These are phyloP conservation scores for Chaetodon trifascialis DNA, from an alignment of 2,113 vertebrate genomes.

Conservation along the genomic window DNA sequence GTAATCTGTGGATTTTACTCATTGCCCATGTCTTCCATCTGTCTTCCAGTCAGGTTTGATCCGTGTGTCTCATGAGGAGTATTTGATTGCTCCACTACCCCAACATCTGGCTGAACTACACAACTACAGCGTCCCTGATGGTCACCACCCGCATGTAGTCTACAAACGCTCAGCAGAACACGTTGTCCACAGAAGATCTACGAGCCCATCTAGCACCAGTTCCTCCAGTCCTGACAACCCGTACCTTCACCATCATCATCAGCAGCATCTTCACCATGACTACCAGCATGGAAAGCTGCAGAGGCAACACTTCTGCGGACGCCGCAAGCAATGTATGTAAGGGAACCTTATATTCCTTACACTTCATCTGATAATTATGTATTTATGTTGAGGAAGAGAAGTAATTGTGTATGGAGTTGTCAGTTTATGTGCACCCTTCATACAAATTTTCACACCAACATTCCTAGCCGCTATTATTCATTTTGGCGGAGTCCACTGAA, in stretches of 20 bases:
- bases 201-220: slow-evolving; percentile 5
- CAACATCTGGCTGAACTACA: slow-evolving; percentile 89
- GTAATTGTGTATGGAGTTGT: not conserved
- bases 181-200: slow-evolving; percentile 75
- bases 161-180: slow-evolving; percentile 93
- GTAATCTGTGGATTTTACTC: not conserved
- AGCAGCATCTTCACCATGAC: slow-evolving; percentile 69
- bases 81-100: slow-evolving; percentile 93
- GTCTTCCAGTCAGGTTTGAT: slow-evolving; percentile 93
- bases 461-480: not conserved
- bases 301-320: slow-evolving; percentile 97
- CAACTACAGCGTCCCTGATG: slow-evolving; percentile 89
- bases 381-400: not conserved
- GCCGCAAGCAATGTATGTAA: slow-evolving; percentile 99
- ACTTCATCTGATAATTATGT: not conserved
- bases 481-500: not conserved
- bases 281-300: slow-evolving; percentile 82
- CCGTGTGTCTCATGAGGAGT: slow-evolving; percentile 89
- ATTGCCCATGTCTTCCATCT: slow-evolving; percentile 23
- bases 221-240: slow-evolving; percentile 54
- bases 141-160: slow-evolving; percentile 93
- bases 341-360: slow-evolving; percentile 87
- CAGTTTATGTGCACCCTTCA: not conserved
- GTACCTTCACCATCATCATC: slow-evolving; percentile 67
- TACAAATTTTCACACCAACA: not conserved